phyloP scores from a whole-genome alignment of 2,888 invertebrate genomes.

The Thereva unica region DNA sequence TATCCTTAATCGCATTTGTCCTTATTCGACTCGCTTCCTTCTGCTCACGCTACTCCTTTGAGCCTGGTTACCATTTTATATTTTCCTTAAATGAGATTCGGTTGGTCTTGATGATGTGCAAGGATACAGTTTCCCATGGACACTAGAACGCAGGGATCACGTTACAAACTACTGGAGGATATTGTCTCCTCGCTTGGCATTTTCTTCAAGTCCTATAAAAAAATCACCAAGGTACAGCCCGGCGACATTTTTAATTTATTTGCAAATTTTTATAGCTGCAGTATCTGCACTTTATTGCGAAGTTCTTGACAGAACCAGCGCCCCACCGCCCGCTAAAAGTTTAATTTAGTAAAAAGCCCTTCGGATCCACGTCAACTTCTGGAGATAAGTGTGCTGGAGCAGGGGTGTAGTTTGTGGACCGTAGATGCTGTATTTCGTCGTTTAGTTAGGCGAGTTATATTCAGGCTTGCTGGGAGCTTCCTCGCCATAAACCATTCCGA shows the following conservation, averaged over 20 bases:
- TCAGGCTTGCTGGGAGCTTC: slow-evolving; percentile 20
- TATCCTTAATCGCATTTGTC: slow-evolving; percentile 19
- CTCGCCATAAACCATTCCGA: slow-evolving; percentile 20
- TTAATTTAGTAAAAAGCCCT: slow-evolving; percentile 33
- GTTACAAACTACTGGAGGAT: slow-evolving; percentile 29
- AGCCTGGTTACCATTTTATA: slow-evolving; percentile 22
- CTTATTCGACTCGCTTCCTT: slow-evolving; percentile 7
- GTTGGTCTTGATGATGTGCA: slow-evolving; percentile 21
- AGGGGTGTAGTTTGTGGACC: slow-evolving; percentile 7
- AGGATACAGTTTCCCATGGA: slow-evolving; percentile 15
- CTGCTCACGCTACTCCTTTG: slow-evolving; percentile 27
- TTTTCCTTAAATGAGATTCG: slow-evolving; percentile 21
- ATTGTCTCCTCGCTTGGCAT: slow-evolving; percentile 28
- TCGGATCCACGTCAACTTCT: slow-evolving; percentile 30
- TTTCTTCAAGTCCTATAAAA: slow-evolving; percentile 22
- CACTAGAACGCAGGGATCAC: slow-evolving; percentile 19
- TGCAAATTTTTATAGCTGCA: slow-evolving; percentile 36
- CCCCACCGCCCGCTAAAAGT: slow-evolving; percentile 11
- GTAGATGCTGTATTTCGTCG: slow-evolving; percentile 2
- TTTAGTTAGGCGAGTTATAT: slow-evolving; percentile 33
- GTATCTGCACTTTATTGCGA: slow-evolving; percentile 34
- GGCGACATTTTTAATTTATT: slow-evolving; percentile 34
- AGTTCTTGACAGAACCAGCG: slow-evolving; percentile 15
- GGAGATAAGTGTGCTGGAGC: slow-evolving; percentile 25
- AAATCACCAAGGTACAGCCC: not conserved